A percentile compares a stretch with the other conserved stretches of the same genome.
Conservation (phyloP, 1,140 invertebrate species). For the Lepeophtheirus salmonis region DNA sequence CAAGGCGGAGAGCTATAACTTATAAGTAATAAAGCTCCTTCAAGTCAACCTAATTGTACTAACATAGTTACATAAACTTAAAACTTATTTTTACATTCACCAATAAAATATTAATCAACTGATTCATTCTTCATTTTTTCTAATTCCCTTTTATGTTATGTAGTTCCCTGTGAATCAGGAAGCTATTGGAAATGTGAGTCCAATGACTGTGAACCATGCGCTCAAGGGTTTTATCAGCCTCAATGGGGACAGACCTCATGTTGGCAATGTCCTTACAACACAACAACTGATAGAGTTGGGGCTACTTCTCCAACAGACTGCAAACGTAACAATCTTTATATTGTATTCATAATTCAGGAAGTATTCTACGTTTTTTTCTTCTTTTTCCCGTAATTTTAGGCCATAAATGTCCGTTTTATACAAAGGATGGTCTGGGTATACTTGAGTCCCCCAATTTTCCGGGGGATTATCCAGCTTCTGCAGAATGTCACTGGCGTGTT, state of each 20-base stretch:
- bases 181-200: slow-evolving; percentile 13
- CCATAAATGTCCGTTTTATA: slow-evolving; percentile 14
- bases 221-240: slow-evolving; percentile 16
- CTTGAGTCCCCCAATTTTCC: slow-evolving; percentile 16
- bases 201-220: background rate
- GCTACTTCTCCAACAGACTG: slow-evolving; percentile 8
- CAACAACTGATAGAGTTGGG: slow-evolving; percentile 13
- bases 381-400: slow-evolving; percentile 1
- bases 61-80: no score
- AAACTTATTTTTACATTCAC: no score
- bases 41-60: no score
- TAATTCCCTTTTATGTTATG: background rate
- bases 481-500: slow-evolving; percentile 14
- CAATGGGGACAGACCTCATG: slow-evolving; percentile 18
- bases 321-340: slow-evolving; percentile 8
- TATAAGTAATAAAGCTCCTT: no score
- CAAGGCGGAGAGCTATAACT: no score
- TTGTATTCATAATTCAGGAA: background rate
- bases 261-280: slow-evolving; percentile 16
- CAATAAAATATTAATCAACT: no score
- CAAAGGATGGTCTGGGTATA: slow-evolving; percentile 12
- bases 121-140: no score
- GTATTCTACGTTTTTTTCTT: background rate
- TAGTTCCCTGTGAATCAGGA: slow-evolving; percentile 16
- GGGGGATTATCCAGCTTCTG: slow-evolving; percentile 8